Percentiles rank a stretch among this genome's conserved stretches.
phyloP scores from a whole-genome alignment of 2,113 vertebrate genomes.

The Edolisoma coerulescens region DNA sequence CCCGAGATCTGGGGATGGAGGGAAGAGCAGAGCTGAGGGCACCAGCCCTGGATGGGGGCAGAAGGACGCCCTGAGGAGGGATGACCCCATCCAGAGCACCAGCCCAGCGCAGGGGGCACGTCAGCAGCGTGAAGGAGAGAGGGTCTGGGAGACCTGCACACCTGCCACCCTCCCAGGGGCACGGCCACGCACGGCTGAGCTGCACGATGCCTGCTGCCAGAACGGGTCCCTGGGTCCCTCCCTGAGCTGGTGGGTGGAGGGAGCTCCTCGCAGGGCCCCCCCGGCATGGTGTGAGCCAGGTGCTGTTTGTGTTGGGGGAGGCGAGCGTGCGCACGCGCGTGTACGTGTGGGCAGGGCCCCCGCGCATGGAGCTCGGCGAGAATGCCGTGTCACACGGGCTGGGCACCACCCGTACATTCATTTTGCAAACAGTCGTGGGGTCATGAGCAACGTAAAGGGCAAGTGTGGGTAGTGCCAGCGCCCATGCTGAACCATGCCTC shows the following conservation, averaged over 20 bases:
- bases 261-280: not conserved
- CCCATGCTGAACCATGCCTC: not conserved
- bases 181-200: not conserved
- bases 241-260: not conserved
- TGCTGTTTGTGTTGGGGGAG: not conserved
- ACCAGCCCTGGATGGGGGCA: not conserved
- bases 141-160: not conserved
- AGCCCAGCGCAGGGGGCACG: rapidly evolving
- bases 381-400: not conserved
- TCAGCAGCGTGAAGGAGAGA: rapidly evolving
- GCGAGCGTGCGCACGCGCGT: not conserved
- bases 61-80: not conserved
- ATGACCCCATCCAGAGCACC: not conserved
- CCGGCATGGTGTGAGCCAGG: not conserved
- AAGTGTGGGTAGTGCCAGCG: not conserved
- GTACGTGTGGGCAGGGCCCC: not conserved
- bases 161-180: not conserved
- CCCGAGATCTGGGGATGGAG: not conserved
- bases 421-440: conserved; percentile 44
- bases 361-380: not conserved
- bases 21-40: not conserved
- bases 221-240: not conserved
- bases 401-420: not conserved
- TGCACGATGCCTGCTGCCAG: rapidly evolving
- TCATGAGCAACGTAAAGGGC: conserved; percentile 33